These are phyloP conservation scores for Sipha flava DNA, from an alignment of 1,140 invertebrate genomes.

Conservation along the genomic window DNA sequence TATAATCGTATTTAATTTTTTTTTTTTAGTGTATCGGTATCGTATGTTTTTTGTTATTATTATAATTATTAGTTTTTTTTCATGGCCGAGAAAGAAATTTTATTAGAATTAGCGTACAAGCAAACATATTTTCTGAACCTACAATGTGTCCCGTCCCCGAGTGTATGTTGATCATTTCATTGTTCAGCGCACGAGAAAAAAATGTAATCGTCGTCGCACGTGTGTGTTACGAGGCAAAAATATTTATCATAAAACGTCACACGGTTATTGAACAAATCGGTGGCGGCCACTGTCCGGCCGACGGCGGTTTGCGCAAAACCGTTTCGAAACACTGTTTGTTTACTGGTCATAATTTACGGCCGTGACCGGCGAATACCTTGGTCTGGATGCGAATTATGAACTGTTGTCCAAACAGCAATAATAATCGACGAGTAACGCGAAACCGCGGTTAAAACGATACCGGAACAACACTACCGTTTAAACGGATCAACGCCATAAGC, in stretches of 20 bases:
- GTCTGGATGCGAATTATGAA: neutral
- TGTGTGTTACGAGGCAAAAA: neutral
- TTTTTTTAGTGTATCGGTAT: too few species aligned
- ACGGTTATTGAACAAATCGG: neutral
- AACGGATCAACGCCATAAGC: neutral
- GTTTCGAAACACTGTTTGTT: neutral
- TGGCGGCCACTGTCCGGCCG: neutral
- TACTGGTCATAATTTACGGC: neutral
- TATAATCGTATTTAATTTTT: too few species aligned
- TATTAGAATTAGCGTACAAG: too few species aligned
- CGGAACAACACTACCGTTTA: neutral
- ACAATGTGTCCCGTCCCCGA: too few species aligned
- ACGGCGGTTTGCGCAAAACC: constrained; percentile 3
- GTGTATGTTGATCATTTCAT: neutral
- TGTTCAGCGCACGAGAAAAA: too few species aligned
- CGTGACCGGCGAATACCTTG: neutral
- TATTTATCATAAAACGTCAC: neutral
- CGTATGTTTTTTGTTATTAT: too few species aligned
- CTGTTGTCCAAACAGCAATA: neutral
- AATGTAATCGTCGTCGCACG: neutral
- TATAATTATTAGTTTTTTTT: too few species aligned
- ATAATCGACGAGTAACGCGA: neutral
- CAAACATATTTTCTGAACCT: too few species aligned
- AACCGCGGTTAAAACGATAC: neutral
- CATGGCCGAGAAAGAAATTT: too few species aligned